Base-by-base conservation (phyloP, 2,888 invertebrate species). In the Scaptodrosophila latifasciaeformis region DNA sequence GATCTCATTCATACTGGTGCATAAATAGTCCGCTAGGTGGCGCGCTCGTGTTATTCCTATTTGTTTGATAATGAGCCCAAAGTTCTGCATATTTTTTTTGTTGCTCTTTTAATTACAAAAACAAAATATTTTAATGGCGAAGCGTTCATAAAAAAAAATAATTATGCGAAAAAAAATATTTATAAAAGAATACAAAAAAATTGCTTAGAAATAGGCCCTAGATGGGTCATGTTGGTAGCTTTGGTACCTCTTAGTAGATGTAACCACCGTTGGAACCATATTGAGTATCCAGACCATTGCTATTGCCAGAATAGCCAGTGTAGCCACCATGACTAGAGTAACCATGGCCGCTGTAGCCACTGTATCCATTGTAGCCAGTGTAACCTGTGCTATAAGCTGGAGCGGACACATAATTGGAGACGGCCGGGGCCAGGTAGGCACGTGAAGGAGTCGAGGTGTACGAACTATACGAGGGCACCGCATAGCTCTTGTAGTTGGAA, bases 261-360 rank as follows among this genome's bases (percentile, higher is more conserved):
- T 83, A 83, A 19, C 83, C 83, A 18, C 83, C 83, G 40, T 83
- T 79, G 45, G 76, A 54, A 24, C 59, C 81, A 47, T 83, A 83
- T 43, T 81, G 70, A 19, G 83, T 83, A 37, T 72, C 83, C 43
- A 72, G 59, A 3, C 75, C 76, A 9, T 9, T 29, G 29, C 75
- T 75, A 9, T 9, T 29, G 29, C 29, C 10, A 13, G 27, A 10
- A 12, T 18, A 21, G 21, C 12, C 19, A 17, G 3, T 1, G 18
- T 17, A 37, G 13, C 37, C 10, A 37, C 3, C 37, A 15, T 7
- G 1, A 12, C 12, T 21, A 21, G 19, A 24, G n/a, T 12, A 42
- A 2, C 42, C 42, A 19, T 10, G 1, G 13, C 42, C 29, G 12
- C 21, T 53, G 48, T 59, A 72, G 19, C 70, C 53, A 43, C 45